Conservation (phyloP, 2,113 vertebrate species). For the Corythaeola cristata region DNA sequence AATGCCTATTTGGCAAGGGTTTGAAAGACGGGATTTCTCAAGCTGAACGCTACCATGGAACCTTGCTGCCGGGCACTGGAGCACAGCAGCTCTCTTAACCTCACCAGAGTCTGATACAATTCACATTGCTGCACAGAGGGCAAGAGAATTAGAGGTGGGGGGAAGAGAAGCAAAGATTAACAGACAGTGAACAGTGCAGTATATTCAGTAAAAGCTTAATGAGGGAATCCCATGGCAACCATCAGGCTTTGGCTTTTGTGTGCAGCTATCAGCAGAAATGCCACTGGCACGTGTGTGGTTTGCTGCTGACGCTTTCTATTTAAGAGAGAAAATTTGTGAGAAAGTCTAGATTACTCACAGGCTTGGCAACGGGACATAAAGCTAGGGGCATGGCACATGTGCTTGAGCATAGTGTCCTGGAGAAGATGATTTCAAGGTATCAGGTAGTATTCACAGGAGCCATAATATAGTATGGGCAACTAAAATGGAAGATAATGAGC, state of each 20-base stretch:
- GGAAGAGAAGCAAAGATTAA: conserved; percentile 1
- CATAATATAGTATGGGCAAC: not conserved
- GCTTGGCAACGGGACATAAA: not conserved
- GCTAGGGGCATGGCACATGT: not conserved
- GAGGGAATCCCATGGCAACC: conserved; percentile 40
- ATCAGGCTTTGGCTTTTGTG: not conserved
- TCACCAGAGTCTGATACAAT: rapidly evolving
- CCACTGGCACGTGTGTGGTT: not conserved
- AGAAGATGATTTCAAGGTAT: not conserved
- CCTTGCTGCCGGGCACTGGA: not conserved
- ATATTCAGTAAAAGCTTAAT: conserved; percentile 11
- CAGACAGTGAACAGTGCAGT: not conserved
- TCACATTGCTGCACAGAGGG: not conserved
- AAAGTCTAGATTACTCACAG: not conserved
- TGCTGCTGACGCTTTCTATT: not conserved
- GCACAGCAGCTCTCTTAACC: not conserved
- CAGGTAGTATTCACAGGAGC: not conserved
- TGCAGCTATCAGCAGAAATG: not conserved
- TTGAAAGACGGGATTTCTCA: not conserved
- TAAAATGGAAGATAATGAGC: not conserved
- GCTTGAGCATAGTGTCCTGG: not conserved
- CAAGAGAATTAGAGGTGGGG: not conserved
- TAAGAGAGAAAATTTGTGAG: not conserved
- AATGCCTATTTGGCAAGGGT: not conserved
- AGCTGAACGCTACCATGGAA: rapidly evolving